Conservation (phyloP, 2,888 invertebrate genomes). For the Phyllotreta striolata region DNA sequence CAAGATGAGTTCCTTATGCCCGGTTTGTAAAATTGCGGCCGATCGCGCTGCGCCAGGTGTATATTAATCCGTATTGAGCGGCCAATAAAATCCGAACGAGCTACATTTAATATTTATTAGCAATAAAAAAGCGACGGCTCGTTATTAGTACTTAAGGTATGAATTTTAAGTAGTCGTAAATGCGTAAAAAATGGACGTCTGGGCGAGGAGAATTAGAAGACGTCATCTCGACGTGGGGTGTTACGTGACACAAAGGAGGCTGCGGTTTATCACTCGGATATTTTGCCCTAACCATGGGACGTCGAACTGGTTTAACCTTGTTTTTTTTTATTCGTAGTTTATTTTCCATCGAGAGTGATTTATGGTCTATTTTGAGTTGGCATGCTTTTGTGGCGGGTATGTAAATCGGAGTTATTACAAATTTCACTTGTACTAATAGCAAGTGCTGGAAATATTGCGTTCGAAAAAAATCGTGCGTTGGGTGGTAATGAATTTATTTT, state of each 20-base stretch:
- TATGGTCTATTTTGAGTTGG: slow-evolving; percentile 26
- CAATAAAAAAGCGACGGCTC: neutral
- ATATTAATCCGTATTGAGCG: no score
- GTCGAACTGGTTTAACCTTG: slow-evolving; percentile 35
- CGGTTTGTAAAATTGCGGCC: no score
- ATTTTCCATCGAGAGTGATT: slow-evolving; percentile 34
- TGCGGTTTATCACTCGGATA: slow-evolving; percentile 19
- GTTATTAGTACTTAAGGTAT: slow-evolving; percentile 20
- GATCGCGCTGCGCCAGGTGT: no score
- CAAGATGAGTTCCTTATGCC: no score
- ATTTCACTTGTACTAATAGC: no score
- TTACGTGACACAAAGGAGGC: slow-evolving; percentile 14
- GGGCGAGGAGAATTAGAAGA: slow-evolving; percentile 12
- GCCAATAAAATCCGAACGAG: no score
- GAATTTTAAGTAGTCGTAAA: slow-evolving; percentile 23
- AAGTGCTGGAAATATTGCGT: no score
- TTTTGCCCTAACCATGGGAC: slow-evolving; percentile 43
- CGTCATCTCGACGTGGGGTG: slow-evolving; percentile 12
- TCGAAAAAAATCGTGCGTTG: no score
- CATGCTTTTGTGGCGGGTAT: neutral
- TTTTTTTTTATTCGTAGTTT: no score
- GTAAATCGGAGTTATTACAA: no score
- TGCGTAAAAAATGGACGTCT: slow-evolving; percentile 11
- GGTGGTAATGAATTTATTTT: no score
- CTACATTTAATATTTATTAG: no score